Conservation (phyloP, 2,888 invertebrate genomes). For the Calameuta pallipes region DNA sequence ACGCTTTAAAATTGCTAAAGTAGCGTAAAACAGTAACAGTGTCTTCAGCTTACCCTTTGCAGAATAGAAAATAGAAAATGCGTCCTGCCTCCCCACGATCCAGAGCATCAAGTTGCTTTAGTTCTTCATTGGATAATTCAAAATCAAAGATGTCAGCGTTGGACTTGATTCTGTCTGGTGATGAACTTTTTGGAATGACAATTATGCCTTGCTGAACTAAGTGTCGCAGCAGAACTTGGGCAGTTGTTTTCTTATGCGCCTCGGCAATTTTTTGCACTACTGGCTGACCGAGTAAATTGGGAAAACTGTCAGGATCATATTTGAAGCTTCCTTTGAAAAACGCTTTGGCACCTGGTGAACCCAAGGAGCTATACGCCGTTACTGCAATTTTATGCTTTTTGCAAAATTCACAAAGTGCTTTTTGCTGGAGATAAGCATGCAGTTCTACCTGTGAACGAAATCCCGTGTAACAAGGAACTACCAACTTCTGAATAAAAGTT, state of each 20-base stretch:
- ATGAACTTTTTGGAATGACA: constrained; percentile 84
- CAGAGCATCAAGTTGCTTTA: constrained; percentile 69
- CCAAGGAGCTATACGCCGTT: constrained; percentile 80
- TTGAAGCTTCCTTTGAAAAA: constrained; percentile 75
- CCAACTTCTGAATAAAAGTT: background rate
- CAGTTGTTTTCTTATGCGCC: constrained; percentile 73
- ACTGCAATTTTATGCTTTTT: constrained; percentile 72
- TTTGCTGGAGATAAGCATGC: constrained; percentile 82
- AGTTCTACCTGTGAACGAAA: constrained; percentile 71
- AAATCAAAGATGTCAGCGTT: constrained; percentile 79
- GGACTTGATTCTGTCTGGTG: constrained; percentile 75
- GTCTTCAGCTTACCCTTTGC: constrained; percentile 55
- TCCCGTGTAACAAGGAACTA: background rate
- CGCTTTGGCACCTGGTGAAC: constrained; percentile 76
- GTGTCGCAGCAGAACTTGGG: constrained; percentile 79
- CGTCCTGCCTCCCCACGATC: constrained; percentile 74
- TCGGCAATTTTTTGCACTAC: constrained; percentile 71
- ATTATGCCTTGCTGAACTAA: constrained; percentile 75
- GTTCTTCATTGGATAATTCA: constrained; percentile 70
- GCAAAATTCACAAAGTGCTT: constrained; percentile 73
- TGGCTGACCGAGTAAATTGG: constrained; percentile 74
- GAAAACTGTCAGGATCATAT: constrained; percentile 70
- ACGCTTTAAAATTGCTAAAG: background rate
- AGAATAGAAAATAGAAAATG: constrained; percentile 75
- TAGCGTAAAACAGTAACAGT: background rate